Percentiles rank a stretch among this genome's conserved stretches.
Conservation (phyloP, 2,888 invertebrate species). For the Drosophila kanekoi region DNA sequence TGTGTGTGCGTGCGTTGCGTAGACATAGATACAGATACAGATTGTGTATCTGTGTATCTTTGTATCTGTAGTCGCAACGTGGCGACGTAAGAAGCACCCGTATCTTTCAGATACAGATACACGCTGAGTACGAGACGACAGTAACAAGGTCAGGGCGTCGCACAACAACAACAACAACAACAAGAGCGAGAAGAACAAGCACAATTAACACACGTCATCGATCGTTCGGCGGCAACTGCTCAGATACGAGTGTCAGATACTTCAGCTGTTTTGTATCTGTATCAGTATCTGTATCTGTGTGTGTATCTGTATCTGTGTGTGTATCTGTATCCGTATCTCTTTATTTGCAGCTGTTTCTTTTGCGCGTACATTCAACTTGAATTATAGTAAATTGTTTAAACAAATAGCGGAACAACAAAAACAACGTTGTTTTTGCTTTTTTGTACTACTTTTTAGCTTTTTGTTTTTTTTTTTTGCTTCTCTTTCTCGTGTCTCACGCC, state of each 20-base stretch:
- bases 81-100: conserved; percentile 38
- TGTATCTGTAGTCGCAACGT: conserved; percentile 42
- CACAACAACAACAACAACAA: conserved; percentile 34
- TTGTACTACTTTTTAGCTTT: conserved; percentile 4
- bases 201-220: conserved; percentile 69
- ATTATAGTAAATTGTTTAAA: conserved; percentile 72
- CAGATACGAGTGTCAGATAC: conserved; percentile 40
- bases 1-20: conserved; percentile 40
- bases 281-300: conserved; percentile 18
- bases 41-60: conserved; percentile 23
- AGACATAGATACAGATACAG: conserved; percentile 28
- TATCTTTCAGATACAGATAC: conserved; percentile 32
- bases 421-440: conserved; percentile 30
- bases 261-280: conserved; percentile 22
- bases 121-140: conserved; percentile 35
- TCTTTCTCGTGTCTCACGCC: conserved; percentile 73
- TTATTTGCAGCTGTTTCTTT: conserved; percentile 25
- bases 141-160: conserved; percentile 78
- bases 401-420: conserved; percentile 60
- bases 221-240: conserved; percentile 52
- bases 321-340: conserved; percentile 9
- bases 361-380: conserved; percentile 72
- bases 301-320: conserved; percentile 16
- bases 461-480: conserved; percentile 33
- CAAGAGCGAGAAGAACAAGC: conserved; percentile 29